phyloP scores from a whole-genome alignment of 2,888 invertebrate species.

The Pheosia gnoma region DNA sequence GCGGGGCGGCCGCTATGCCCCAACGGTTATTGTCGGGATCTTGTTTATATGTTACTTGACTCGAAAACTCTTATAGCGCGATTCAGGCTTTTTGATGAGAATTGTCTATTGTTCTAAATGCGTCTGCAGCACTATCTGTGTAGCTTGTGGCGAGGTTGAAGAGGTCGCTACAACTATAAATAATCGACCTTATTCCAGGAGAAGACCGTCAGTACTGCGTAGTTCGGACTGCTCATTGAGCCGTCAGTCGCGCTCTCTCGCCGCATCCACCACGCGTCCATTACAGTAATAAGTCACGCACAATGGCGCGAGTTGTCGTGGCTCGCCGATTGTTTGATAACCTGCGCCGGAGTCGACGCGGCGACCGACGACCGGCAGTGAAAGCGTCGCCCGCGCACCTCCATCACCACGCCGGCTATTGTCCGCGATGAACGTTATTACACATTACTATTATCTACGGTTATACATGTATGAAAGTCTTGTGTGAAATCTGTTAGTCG shows the following conservation, averaged over 20 bases:
- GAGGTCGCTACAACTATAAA: too few relatives aligned
- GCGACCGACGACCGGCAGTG: constrained; percentile 3
- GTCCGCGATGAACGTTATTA: constrained; percentile 1
- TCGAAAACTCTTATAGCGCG: too few relatives aligned
- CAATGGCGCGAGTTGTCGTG: constrained; percentile 42
- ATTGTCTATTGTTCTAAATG: too few relatives aligned
- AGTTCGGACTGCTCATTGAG: not conserved
- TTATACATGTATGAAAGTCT: not conserved
- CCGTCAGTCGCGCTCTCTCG: constrained; percentile 14
- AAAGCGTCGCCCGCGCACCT: constrained; percentile 5
- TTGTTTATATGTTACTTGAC: too few relatives aligned
- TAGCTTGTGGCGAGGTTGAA: too few relatives aligned
- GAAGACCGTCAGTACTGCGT: too few relatives aligned
- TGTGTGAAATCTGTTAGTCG: constrained; percentile 1
- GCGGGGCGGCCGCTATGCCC: too few relatives aligned
- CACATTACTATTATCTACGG: constrained; percentile 4
- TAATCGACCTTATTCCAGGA: too few relatives aligned
- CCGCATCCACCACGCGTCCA: constrained; percentile 32
- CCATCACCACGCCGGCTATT: constrained; percentile 2
- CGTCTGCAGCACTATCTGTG: too few relatives aligned
- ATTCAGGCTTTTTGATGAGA: too few relatives aligned
- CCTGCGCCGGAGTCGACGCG: constrained; percentile 12
- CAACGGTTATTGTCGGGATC: too few relatives aligned
- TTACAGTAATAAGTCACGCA: constrained; percentile 43
- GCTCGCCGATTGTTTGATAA: constrained; percentile 35